phyloP scores from a whole-genome alignment of 2,797 vertebrate genomes.

The Enteromius treurensis region DNA sequence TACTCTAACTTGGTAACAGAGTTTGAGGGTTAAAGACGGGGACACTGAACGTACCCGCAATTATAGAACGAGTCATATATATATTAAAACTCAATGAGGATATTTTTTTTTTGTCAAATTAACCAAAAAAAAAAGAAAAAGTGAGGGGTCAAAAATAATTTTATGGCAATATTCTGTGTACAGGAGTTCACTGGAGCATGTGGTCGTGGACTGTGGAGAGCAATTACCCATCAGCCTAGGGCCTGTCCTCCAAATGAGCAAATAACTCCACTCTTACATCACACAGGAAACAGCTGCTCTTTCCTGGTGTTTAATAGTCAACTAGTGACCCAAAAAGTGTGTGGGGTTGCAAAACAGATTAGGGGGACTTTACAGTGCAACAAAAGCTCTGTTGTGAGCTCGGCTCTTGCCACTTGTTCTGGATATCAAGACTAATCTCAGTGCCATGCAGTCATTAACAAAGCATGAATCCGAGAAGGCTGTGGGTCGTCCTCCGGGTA shows the following conservation, averaged over 20 bases:
- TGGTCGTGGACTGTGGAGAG: conserved; percentile 51
- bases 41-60: no score
- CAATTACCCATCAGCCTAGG: conserved; percentile 68
- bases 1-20: no score
- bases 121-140: not conserved
- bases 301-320: conserved; percentile 62
- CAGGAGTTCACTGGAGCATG: conserved; percentile 31
- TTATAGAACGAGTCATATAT: no score
- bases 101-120: not conserved
- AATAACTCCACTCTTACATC: conserved; percentile 78
- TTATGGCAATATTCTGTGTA: conserved; percentile 15
- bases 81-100: not conserved
- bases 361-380: conserved; percentile 60
- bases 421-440: conserved; percentile 49
- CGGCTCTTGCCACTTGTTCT: conserved; percentile 48
- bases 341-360: conserved; percentile 70
- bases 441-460: conserved; percentile 37
- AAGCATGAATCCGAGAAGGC: conserved; percentile 34
- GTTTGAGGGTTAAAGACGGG: no score
- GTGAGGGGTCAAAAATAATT: conserved; percentile 25
- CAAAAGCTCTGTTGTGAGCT: conserved; percentile 59
- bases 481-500: not conserved
- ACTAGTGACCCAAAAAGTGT: conserved; percentile 60
- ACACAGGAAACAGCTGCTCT: conserved; percentile 79
- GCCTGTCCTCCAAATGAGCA: conserved; percentile 57